phyloP scores from a whole-genome alignment of 2,113 vertebrate species.

The Plotosus lineatus region DNA sequence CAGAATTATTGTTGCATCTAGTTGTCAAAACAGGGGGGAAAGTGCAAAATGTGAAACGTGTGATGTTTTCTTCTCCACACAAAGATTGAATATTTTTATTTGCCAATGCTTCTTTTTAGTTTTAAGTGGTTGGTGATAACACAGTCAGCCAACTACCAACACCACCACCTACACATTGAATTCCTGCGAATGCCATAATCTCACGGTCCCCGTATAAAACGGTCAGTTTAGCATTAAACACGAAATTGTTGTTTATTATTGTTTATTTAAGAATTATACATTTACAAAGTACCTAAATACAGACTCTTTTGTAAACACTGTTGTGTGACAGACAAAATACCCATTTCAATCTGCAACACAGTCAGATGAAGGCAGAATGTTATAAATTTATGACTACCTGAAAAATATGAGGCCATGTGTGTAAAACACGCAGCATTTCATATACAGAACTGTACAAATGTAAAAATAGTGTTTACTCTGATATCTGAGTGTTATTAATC shows the following conservation, averaged over 20 bases:
- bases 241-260: background rate
- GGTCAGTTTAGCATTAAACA: background rate
- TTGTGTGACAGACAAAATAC: conserved; percentile 40
- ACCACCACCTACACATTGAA: background rate
- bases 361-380: conserved; percentile 11
- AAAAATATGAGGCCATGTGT: conserved; percentile 16
- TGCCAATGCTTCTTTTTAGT: background rate
- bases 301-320: conserved; percentile 50
- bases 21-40: too few relatives aligned
- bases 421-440: background rate
- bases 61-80: too few relatives aligned
- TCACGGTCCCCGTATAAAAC: background rate
- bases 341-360: conserved; percentile 8
- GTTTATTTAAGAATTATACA: conserved; percentile 68
- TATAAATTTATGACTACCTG: conserved; percentile 5
- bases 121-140: background rate
- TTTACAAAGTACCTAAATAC: conserved; percentile 59
- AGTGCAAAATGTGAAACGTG: too few relatives aligned
- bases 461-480: conserved; percentile 51
- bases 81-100: too few relatives aligned
- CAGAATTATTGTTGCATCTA: too few relatives aligned
- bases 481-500: conserved; percentile 28
- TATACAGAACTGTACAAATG: conserved; percentile 39
- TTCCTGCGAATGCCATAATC: background rate
- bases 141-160: background rate